Base-by-base conservation (phyloP, 2,113 vertebrate species). In the Indicator indicator region DNA sequence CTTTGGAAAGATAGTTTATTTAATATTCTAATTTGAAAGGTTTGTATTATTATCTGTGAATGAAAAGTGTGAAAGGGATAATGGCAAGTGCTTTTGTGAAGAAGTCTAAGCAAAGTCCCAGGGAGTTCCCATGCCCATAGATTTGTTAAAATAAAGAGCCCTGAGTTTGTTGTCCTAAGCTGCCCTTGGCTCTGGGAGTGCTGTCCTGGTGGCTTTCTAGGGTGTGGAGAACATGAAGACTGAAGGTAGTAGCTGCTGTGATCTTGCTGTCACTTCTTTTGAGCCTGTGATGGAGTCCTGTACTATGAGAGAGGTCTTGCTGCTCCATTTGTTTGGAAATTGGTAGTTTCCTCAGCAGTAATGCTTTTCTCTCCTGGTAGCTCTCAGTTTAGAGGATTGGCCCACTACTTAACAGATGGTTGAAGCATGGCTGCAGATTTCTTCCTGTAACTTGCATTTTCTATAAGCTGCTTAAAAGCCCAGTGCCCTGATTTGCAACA, bases 401-500 rank as follows among this genome's bases (percentile, higher is more conserved):
- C 30, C 69, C 46, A 2, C 0, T 9, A 1, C 67, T 52, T 4
- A 6, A 50, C 38, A 20, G 75, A 18, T 1, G 1, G 27, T 38
- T 65, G 73, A 68, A 83, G 63, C 24, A 3, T 7, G 56, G 64
- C 63, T 92, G 74, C 24, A 83, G 68, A 7, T 86, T 80, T 46
- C 16, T 78, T 76, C 44, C 65, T 23, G 54, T 21, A 17, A 70
- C 63, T 70, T 86, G 62, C 19, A 1, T 80, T 83, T 89, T 28
- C 81, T 71, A 3, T 72, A 8, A 79, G 50, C 74, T 62, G 65
- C 71, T 59, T 5, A 5, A 80, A 76, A 86, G 59, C 55, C 52
- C 19, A 3, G 42, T 6, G 36, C 54, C 54, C 80, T n/a, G 58
- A 20, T 23, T 26, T 58, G 33, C n/a, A 32, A 6, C 18, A 17